These are phyloP conservation scores for Talpa occidentalis DNA, from an alignment of 2,113 vertebrate species.

Conservation along the genomic window DNA sequence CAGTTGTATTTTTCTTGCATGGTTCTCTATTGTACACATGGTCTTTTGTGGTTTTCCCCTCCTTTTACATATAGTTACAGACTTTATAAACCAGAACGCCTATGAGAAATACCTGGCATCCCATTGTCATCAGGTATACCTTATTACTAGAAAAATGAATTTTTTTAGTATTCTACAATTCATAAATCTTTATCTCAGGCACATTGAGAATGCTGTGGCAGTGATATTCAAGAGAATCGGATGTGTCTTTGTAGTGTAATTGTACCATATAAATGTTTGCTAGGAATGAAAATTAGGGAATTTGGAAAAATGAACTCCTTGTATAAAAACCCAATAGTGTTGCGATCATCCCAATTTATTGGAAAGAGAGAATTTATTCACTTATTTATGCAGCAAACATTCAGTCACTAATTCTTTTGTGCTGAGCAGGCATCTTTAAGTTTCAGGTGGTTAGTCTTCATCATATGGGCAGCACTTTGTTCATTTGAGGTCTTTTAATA, in stretches of 20 bases:
- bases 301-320: neutral
- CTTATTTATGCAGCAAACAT: neutral
- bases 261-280: neutral
- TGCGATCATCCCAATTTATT: neutral
- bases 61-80: neutral
- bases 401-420: neutral
- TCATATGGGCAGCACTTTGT: neutral
- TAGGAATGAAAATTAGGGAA: neutral
- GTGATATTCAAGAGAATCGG: neutral
- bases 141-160: neutral
- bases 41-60: neutral
- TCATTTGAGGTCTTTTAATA: neutral
- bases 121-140: neutral
- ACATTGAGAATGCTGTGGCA: neutral
- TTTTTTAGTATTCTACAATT: neutral
- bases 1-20: neutral
- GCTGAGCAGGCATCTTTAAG: neutral
- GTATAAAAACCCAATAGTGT: neutral
- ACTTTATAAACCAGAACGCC: neutral
- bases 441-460: neutral
- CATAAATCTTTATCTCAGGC: neutral
- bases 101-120: neutral
- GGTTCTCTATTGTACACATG: neutral
- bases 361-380: neutral
- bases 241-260: neutral